Base-by-base conservation (phyloP, 2,797 vertebrate species). In the Coracias cyanogaster region DNA sequence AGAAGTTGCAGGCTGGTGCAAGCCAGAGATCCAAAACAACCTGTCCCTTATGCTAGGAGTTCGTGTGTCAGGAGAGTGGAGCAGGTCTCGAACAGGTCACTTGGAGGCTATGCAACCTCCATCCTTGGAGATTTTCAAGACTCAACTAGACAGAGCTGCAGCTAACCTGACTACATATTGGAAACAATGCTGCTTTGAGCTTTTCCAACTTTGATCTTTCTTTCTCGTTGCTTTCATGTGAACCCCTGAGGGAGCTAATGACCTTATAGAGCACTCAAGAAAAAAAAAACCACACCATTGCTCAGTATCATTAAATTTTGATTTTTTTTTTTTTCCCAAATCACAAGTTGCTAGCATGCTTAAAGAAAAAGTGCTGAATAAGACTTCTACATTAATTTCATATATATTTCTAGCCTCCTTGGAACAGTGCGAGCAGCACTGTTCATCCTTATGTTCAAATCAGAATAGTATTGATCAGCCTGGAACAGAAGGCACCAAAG, bases 161-260 rank as follows among this genome's bases (percentile, higher is more conserved):
- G 89, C 64, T 90, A 96, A 85, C 62, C 67, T 84, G 86, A 80
- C 41, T 90, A 55, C 46, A 4, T 14, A 28, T 1, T 80, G 52
- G 55, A 90, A 96, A 96, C 90, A 93, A 96, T 20, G 20, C 48
- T 85, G 83, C 93, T 94, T 96, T 96, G 66, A 96, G 89, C 48
- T 93, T 77, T 84, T 90, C 35, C 71, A 77, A 15, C 90, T 96
- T 96, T 94, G 94, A 96, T 96, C 93, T 93, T 82, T 78, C 77
- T 65, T 70, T 94, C 73, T 85, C 28, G 18, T 24, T 82, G 52
- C 93, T 95, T 96, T 92, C 77, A 82, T 93, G 51, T 77, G 48
- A 94, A 80, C 11, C 66, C 90, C 67, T 52, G 64, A 33, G 81
- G 83, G 81, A 95, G 78, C 15, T 72, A 57, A 76, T 89, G 73